Evolutionary conservation across 2,888 invertebrate species (phyloP), one percentile per base, ranked within the genome.

Genomic region (Lomographa bimaculata): DNA sequence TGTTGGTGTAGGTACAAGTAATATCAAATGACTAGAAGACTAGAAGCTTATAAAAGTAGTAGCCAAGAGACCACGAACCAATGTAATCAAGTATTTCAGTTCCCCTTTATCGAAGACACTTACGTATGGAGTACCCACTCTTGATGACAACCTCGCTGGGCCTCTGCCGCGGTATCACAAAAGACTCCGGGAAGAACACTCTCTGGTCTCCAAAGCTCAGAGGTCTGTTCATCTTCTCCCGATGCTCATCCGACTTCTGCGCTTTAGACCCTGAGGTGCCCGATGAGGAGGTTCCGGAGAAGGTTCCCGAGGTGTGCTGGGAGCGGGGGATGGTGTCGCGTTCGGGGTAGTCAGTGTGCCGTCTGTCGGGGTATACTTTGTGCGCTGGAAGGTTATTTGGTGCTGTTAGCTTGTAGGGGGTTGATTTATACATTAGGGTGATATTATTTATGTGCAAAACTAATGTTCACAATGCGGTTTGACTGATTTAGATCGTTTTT

Each of bases 121-220:
- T 35, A 87, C 87, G 85, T 73, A 86, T 80, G 33, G 84, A 82
- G 61, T 81, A 84, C 18, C 71, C 64, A 40, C 58, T 73, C 53
- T 80, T 84, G 5, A 86, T 63, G 8, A 84, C 57, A 8, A 85
- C 76, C 47, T 86, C 86, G 5, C 14, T 42, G 18, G 83, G 67
- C 50, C 84, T 68, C 60, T 85, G 86, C 2, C 86, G 49, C 1
- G 89, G 89, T 63, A 89, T 83, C 19, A 87, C 82, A 30, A 89
- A 89, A 0, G 87, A 82, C 52, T 90, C 90, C n/a, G 90, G 89
- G 38, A 89, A 89, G 72, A 90, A 89, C 0, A 89, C 85, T 50
- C 89, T 70, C 12, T 84, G 82, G 51, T 89, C 89, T 6, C 83
- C 83, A 28, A 83, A 87, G 42, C 84, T 85, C 7, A 83, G 47